These are phyloP conservation scores for Pogonocherus hispidulus DNA, from an alignment of 2,888 invertebrate species.

Conservation along the genomic window DNA sequence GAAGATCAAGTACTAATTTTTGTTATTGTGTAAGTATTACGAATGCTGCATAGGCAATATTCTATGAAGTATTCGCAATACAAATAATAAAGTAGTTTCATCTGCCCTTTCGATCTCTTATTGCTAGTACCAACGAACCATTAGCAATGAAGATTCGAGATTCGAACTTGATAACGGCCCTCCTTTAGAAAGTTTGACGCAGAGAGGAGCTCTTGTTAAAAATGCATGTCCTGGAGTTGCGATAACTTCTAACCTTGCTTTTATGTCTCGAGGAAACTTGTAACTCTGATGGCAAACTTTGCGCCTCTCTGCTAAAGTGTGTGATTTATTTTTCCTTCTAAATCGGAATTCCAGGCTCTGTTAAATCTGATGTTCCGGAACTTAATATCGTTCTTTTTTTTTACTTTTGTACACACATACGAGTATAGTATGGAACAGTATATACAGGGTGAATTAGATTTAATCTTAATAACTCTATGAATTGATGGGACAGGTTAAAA, in stretches of 20 bases:
- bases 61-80: too few species aligned
- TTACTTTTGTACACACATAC: too few species aligned
- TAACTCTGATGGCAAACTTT: slow-evolving; percentile 42
- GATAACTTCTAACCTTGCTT: slow-evolving; percentile 47
- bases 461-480: too few species aligned
- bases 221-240: slow-evolving; percentile 48
- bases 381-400: too few species aligned
- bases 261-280: slow-evolving; percentile 39
- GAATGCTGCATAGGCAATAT: too few species aligned
- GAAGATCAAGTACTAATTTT: too few species aligned
- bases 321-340: slow-evolving; percentile 20
- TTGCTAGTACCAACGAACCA: slow-evolving; percentile 2
- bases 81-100: background rate
- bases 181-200: slow-evolving; percentile 41
- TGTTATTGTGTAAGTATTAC: too few species aligned
- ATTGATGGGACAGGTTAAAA: too few species aligned
- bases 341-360: background rate
- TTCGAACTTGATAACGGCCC: slow-evolving; percentile 33
- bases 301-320: slow-evolving; percentile 4
- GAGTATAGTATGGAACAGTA: too few species aligned
- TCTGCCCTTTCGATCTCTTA: background rate
- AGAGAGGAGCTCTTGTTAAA: slow-evolving; percentile 44
- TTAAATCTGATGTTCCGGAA: background rate
- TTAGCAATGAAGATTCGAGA: slow-evolving; percentile 16
- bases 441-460: too few species aligned